phyloP scores from a whole-genome alignment of 1,140 invertebrate genomes.

The Arion vulgaris region DNA sequence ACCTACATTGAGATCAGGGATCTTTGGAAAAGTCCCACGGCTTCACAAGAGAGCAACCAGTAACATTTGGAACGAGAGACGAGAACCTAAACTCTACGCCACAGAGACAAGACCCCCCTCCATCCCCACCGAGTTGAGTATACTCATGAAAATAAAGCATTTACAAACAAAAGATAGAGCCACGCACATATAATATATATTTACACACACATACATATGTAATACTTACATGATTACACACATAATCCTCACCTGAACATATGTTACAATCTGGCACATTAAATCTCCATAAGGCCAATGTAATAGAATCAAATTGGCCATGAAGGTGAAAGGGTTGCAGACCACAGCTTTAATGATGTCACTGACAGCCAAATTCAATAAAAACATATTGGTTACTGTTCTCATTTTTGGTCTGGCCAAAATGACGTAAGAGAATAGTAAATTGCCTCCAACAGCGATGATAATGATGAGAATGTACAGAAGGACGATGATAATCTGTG shows the following conservation, averaged over 20 bases:
- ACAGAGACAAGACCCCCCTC: no score
- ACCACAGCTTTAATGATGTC: slow-evolving; percentile 74
- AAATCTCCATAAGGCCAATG: slow-evolving; percentile 91
- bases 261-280: slow-evolving; percentile 90
- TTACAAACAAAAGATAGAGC: no score
- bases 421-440: slow-evolving; percentile 50
- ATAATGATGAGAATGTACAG: slow-evolving; percentile 51
- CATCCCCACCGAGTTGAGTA: no score
- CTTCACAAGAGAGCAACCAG: no score
- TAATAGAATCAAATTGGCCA: slow-evolving; percentile 86
- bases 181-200: background rate
- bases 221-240: no score
- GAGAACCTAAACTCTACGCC: no score
- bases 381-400: slow-evolving; percentile 96
- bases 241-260: slow-evolving; percentile 84
- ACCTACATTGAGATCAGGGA: no score
- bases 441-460: slow-evolving; percentile 46
- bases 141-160: background rate
- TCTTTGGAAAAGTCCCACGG: no score
- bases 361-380: slow-evolving; percentile 93
- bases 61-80: no score
- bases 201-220: background rate
- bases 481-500: slow-evolving; percentile 56
- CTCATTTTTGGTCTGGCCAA: slow-evolving; percentile 85
- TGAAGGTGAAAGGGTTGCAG: slow-evolving; percentile 49